Conservation (phyloP, 2,888 invertebrate genomes). For the Cheilosia impressa region DNA sequence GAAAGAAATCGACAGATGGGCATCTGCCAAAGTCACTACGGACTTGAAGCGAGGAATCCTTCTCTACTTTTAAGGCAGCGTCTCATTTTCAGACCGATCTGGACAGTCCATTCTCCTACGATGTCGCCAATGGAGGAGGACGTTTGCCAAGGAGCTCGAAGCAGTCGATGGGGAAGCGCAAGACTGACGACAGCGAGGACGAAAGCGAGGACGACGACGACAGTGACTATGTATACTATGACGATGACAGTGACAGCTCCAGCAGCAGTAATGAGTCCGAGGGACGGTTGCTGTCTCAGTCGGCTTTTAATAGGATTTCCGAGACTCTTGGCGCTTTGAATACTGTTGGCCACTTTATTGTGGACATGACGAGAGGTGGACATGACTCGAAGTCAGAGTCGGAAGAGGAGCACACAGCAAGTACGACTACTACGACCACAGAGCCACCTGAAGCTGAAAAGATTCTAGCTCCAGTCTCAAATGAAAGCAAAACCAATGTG, state of each 20-base stretch:
- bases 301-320: conserved; percentile 87
- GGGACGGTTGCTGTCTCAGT: conserved; percentile 86
- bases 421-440: conserved; percentile 22
- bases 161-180: conserved; percentile 63
- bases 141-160: conserved; percentile 40
- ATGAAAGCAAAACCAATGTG: conserved; percentile 12
- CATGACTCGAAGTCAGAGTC: conserved; percentile 79
- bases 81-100: conserved; percentile 83
- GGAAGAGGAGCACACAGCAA: conserved; percentile 56
- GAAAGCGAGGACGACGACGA: conserved; percentile 78
- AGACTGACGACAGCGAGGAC: conserved; percentile 78
- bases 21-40: conserved; percentile 11
- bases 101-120: conserved; percentile 77
- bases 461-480: conserved; percentile 19
- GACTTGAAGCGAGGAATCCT: conserved; percentile 77
- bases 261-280: conserved; percentile 80
- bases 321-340: conserved; percentile 91
- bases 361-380: conserved; percentile 89
- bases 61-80: conserved; percentile 83
- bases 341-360: conserved; percentile 92
- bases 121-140: conserved; percentile 60
- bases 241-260: conserved; percentile 75
- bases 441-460: conserved; percentile 54
- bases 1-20: background rate
- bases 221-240: conserved; percentile 46